phyloP scores from a whole-genome alignment of 2,888 invertebrate genomes.

The Caenorhabditis sp. region DNA sequence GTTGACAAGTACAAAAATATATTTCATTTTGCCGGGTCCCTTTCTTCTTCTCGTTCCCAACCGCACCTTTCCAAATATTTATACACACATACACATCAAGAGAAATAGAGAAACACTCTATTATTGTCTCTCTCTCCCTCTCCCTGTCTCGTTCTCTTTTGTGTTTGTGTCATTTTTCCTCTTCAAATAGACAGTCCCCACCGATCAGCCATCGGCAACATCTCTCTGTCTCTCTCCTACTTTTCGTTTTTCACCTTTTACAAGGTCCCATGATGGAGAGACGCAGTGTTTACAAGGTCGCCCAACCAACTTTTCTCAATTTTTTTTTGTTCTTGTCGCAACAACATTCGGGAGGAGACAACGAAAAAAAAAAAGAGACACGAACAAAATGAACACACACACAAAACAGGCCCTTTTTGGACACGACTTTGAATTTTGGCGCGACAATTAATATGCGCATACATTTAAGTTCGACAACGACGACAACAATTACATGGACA shows the following conservation, averaged over 20 bases:
- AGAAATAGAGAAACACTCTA: background rate
- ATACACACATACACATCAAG: conserved; percentile 1
- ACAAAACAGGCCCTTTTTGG: background rate
- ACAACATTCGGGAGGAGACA: no score
- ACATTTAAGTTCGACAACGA: background rate
- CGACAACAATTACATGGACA: no score
- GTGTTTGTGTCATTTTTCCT: background rate
- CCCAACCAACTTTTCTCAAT: background rate
- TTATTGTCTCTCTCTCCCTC: background rate
- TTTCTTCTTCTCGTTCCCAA: background rate
- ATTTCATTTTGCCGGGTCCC: background rate
- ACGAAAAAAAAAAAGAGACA: background rate
- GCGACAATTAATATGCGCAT: background rate
- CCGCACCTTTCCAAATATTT: background rate
- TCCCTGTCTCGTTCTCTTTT: no score
- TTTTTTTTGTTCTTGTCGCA: no score
- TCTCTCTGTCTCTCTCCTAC: background rate
- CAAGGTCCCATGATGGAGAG: background rate
- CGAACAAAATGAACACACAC: background rate
- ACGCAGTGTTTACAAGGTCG: background rate
- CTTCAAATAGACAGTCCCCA: background rate
- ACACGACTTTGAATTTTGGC: background rate
- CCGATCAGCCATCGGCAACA: background rate
- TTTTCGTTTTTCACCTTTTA: background rate
- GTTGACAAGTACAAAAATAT: background rate